phyloP scores from a whole-genome alignment of 1,140 invertebrate species.

The Sesamia nonagrioides region DNA sequence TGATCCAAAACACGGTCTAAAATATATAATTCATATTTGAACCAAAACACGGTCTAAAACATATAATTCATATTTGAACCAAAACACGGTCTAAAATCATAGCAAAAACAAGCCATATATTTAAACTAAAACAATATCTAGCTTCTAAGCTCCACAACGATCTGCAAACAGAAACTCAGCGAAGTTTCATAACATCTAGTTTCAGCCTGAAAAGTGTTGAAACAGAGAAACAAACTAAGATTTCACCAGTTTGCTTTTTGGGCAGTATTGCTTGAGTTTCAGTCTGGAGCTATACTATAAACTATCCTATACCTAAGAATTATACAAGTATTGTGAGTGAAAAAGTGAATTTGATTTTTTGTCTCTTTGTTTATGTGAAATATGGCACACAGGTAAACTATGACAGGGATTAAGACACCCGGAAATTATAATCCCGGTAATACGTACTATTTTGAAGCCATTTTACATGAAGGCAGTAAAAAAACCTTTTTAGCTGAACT shows the following conservation, averaged over 20 bases:
- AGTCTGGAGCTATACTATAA: background rate
- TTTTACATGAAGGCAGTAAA: too few species aligned
- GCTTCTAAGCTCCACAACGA: conserved; percentile 18
- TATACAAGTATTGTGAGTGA: too few species aligned
- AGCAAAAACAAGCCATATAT: conserved; percentile 13
- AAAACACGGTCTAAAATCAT: background rate
- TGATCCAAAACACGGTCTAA: background rate
- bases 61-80: background rate
- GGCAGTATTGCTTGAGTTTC: background rate
- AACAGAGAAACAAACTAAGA: conserved; percentile 14
- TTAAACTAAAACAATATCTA: conserved; percentile 27
- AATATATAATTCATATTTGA: too few species aligned
- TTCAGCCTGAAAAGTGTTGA: conserved; percentile 24
- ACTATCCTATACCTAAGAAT: background rate
- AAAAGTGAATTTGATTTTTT: too few species aligned
- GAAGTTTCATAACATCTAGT: conserved; percentile 14
- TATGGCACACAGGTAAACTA: too few species aligned
- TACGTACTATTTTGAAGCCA: too few species aligned
- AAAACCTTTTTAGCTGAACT: too few species aligned
- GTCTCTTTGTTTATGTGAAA: too few species aligned
- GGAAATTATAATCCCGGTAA: too few species aligned
- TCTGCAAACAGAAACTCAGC: conserved; percentile 27
- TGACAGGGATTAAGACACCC: too few species aligned
- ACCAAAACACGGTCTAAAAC: background rate
- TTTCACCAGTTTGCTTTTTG: conserved; percentile 34